These are phyloP conservation scores for Listronotus oregonensis DNA, from an alignment of 1,140 invertebrate genomes.

Conservation along the genomic window DNA sequence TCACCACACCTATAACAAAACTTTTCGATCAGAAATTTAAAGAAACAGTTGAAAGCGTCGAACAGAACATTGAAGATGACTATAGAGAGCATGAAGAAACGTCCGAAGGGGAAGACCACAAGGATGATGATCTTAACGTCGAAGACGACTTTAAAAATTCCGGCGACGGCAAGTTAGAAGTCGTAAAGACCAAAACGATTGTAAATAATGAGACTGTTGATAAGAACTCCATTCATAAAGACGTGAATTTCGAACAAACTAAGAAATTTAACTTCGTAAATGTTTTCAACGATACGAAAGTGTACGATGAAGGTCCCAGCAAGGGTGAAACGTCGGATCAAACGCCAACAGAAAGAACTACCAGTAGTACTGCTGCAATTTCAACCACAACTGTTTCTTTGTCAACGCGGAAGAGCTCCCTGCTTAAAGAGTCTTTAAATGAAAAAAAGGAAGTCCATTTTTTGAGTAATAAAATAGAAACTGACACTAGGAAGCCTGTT, in stretches of 20 bases:
- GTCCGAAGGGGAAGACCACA: conserved; percentile 4
- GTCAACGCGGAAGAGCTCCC: conserved; percentile 1
- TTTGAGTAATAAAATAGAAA: conserved; percentile 51
- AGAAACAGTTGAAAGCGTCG: conserved; percentile 43
- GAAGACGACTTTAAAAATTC: conserved; percentile 19
- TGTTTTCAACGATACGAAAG: conserved; percentile 36
- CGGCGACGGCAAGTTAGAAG: conserved; percentile 31
- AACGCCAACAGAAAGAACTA: conserved; percentile 20
- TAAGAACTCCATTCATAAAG: conserved; percentile 42
- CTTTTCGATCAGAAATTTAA: conserved; percentile 46
- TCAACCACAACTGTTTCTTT: neutral
- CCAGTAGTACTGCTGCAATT: neutral
- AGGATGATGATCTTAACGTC: conserved; percentile 10
- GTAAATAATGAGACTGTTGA: conserved; percentile 40
- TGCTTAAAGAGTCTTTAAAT: conserved; percentile 3
- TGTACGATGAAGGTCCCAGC: conserved; percentile 26
- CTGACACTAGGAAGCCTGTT: conserved; percentile 41
- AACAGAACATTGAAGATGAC: conserved; percentile 40
- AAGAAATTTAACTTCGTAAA: conserved; percentile 40
- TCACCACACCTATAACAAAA: conserved; percentile 46
- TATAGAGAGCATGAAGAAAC: conserved; percentile 20
- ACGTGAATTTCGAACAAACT: conserved; percentile 39
- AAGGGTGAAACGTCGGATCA: conserved; percentile 7
- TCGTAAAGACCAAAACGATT: conserved; percentile 33
- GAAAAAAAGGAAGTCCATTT: conserved; percentile 36